Base-by-base conservation (phyloP, 2,113 vertebrate genomes). In the Sclerurus mexicanus region DNA sequence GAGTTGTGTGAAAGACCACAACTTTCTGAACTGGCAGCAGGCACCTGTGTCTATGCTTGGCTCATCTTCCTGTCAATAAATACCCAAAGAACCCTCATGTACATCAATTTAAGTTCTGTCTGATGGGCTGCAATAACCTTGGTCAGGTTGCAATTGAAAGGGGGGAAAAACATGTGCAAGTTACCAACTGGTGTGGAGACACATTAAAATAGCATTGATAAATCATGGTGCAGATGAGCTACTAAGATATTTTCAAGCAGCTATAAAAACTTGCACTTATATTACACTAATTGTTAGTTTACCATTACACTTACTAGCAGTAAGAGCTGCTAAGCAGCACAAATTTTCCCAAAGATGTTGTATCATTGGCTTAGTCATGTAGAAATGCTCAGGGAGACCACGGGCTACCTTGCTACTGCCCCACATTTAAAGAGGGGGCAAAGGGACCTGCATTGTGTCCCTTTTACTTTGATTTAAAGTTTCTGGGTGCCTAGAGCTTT, bases 231-330 rank as follows among this genome's bases (percentile, higher is more conserved):
- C 14, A 47, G n/a, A 37, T 1, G 3, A 89, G 17, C 27, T 87
- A 37, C 9, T 42, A 63, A 67, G 60, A 50, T 28, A n/a, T 81
- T 91, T 81, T 69, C 40, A 78, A 87, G 62, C 39, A 85, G 77
- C 81, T 81, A 89, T 89, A 66, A 92, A 95, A 97, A 79, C 7
- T 69, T 85, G 90, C 55, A 72, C 71, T 87, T 94, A 66, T 3
- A 17, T 60, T 80, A 18, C 6, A n/a, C 8, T 81, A 24, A 68
- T 7, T 27, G 5, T 81, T 84, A 50, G 28, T 63, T 89, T 87
- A 40, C 44, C 10, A 2, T 85, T 93, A 30, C 9, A 35, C 5
- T 91, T 78, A 20, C 4, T 52, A 68, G 55, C 5, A 68, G 24
- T 52, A 67, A 72, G 71, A 69, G 35, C 74, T 91, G 19, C 44